Percentiles rank a stretch among this genome's conserved stretches.
phyloP scores from a whole-genome alignment of 2,113 vertebrate species.

The Melanocharis versteri region DNA sequence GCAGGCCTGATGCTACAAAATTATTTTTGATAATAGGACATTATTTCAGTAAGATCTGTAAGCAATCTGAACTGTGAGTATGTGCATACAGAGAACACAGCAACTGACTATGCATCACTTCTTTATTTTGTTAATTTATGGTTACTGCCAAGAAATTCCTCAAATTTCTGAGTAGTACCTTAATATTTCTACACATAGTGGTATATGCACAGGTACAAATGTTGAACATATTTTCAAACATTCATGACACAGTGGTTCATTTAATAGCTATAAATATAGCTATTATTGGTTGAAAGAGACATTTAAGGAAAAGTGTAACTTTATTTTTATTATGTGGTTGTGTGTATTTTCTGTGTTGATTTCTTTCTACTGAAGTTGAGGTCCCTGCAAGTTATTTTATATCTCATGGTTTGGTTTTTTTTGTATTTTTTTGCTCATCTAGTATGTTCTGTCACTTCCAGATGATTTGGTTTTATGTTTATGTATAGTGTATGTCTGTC shows the following conservation, averaged over 20 bases:
- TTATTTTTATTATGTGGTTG: background rate
- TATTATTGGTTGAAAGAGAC: background rate
- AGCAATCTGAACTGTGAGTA: background rate
- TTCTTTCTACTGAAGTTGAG: background rate
- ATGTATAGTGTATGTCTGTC: constrained; percentile 47
- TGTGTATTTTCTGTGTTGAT: background rate
- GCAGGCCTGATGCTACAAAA: background rate
- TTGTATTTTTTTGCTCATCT: background rate
- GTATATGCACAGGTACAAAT: background rate
- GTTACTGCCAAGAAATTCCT: background rate
- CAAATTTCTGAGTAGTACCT: background rate
- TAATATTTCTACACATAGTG: background rate
- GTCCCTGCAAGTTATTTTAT: background rate
- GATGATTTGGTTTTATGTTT: constrained; percentile 11
- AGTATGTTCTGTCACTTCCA: background rate
- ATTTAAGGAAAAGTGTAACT: background rate
- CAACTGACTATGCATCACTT: background rate
- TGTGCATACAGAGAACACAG: background rate
- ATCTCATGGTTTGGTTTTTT: background rate
- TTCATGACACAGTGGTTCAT: background rate
- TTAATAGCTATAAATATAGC: background rate
- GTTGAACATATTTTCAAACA: background rate
- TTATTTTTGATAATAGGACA: background rate
- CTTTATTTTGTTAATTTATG: background rate
- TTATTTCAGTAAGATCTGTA: background rate